These are phyloP conservation scores for Diplolepis rosae DNA, from an alignment of 2,888 invertebrate species.

Conservation along the genomic window DNA sequence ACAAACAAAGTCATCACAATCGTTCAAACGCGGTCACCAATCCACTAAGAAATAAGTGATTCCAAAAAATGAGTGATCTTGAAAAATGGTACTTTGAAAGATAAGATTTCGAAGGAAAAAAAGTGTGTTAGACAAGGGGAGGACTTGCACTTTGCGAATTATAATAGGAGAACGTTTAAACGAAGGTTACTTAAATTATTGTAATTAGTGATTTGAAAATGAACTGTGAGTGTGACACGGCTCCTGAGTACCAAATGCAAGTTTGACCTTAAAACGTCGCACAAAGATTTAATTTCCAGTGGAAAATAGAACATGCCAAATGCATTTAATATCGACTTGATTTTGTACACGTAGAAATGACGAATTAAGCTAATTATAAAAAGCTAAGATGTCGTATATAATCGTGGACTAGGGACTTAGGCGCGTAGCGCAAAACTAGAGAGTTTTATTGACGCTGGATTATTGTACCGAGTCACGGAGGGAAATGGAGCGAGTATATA, in stretches of 20 bases:
- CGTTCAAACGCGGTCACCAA: conserved; percentile 47
- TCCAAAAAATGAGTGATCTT: not conserved
- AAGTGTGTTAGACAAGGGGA: too few relatives aligned
- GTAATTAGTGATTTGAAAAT: not conserved
- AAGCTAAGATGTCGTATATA: conserved; percentile 2
- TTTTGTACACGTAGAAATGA: conserved; percentile 38
- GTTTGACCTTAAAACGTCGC: not conserved
- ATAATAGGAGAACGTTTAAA: not conserved
- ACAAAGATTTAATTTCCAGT: conserved; percentile 4
- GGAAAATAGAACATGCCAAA: conserved; percentile 61
- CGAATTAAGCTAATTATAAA: conserved; percentile 17
- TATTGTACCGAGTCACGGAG: conserved; percentile 48
- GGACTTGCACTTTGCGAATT: too few relatives aligned
- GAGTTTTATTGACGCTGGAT: conserved; percentile 40
- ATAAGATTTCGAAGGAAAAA: too few relatives aligned
- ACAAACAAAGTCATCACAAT: conserved; percentile 56
- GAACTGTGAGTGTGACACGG: not conserved
- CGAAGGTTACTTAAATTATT: conserved; percentile 2
- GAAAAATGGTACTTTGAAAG: conserved; percentile 5
- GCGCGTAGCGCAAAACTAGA: conserved; percentile 38
- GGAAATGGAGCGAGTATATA: conserved; percentile 37
- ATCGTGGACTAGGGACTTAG: conserved; percentile 36
- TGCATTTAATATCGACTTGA: conserved; percentile 66
- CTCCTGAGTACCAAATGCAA: conserved; percentile 23
- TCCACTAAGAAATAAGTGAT: conserved; percentile 52